Conservation (phyloP, 2,797 vertebrate species). For the Cirrhinus molitorella region DNA sequence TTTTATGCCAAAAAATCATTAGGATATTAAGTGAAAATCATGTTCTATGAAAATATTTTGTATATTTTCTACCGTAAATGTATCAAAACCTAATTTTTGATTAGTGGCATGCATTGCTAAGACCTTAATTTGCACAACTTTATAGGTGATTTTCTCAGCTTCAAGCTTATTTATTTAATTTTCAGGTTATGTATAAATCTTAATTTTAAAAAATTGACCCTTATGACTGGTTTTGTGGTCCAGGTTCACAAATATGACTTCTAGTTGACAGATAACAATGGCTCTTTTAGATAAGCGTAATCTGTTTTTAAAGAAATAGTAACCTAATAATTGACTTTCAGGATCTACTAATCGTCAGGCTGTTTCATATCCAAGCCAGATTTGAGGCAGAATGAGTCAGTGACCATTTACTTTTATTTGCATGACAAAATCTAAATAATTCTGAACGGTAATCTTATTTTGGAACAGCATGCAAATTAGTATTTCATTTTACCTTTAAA, state of each 20-base stretch:
- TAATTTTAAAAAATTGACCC: too few relatives aligned
- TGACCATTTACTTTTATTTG: not conserved
- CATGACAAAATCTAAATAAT: not conserved
- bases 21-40: too few relatives aligned
- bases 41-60: too few relatives aligned
- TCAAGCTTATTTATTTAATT: too few relatives aligned
- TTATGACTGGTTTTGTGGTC: too few relatives aligned
- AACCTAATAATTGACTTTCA: not conserved
- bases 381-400: not conserved
- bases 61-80: too few relatives aligned
- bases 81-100: too few relatives aligned
- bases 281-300: not conserved
- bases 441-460: not conserved
- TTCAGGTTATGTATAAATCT: too few relatives aligned
- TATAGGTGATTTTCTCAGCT: too few relatives aligned
- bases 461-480: not conserved
- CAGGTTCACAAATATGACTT: not conserved
- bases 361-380: not conserved
- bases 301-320: conserved; percentile 3
- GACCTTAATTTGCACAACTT: too few relatives aligned
- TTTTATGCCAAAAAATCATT: too few relatives aligned
- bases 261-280: not conserved
- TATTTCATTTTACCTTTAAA: not conserved
- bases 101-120: too few relatives aligned
- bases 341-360: not conserved